Conservation (phyloP, 2,113 vertebrate species). For the Nerophis ophidion region DNA sequence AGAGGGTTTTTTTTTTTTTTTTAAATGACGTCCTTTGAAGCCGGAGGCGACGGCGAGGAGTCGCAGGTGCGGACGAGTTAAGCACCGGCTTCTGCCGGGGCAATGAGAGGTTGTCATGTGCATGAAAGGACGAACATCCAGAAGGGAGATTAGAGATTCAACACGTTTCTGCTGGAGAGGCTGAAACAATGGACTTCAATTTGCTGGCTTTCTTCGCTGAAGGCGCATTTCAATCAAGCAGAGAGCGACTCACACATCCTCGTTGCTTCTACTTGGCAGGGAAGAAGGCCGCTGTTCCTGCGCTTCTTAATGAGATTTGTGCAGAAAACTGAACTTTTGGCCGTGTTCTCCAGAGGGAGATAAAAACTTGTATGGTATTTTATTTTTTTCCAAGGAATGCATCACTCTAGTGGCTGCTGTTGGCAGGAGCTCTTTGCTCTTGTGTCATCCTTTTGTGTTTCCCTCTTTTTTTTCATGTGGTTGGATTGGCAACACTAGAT, state of each 20-base stretch:
- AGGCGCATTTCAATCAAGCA: background rate
- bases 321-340: background rate
- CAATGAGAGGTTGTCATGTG: too few species aligned
- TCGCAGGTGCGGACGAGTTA: constrained; percentile 31
- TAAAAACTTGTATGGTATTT: background rate
- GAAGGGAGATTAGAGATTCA: background rate
- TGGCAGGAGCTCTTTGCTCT: too few species aligned
- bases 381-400: too few species aligned
- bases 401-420: too few species aligned
- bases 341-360: background rate
- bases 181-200: background rate
- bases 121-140: too few species aligned
- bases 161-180: too few species aligned
- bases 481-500: too few species aligned
- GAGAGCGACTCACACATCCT: background rate
- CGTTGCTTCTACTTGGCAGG: too few species aligned
- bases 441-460: too few species aligned
- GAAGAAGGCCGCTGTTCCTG: too few species aligned
- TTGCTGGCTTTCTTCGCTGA: background rate
- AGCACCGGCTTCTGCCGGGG: constrained; percentile 33
- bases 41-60: constrained; percentile 34
- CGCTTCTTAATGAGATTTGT: background rate
- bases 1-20: constrained; percentile 3
- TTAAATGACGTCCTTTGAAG: constrained; percentile 57
- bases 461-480: too few species aligned